Conservation (phyloP, 2,113 vertebrate genomes). For the Perca schrenkii region DNA sequence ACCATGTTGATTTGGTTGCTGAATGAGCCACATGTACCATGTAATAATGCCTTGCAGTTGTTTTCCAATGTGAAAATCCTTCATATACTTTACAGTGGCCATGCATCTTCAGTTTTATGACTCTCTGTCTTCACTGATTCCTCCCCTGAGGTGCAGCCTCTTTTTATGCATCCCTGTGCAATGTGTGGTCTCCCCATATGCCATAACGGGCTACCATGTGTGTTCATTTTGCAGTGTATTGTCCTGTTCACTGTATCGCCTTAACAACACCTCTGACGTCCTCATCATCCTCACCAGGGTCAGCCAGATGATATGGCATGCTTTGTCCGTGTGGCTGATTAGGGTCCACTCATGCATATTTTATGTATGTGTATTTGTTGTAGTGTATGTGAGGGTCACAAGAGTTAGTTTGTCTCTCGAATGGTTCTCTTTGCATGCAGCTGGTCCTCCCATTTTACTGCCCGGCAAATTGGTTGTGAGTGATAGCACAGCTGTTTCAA, state of each 20-base stretch:
- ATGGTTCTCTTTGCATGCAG: constrained; percentile 33
- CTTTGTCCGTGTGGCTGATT: not conserved
- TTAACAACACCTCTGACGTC: constrained; percentile 5
- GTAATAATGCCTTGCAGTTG: constrained; percentile 45
- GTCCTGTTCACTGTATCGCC: constrained; percentile 1
- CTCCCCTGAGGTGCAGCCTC: constrained; percentile 43
- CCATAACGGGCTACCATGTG: constrained; percentile 4
- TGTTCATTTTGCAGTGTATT: constrained; percentile 16
- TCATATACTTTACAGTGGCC: constrained; percentile 38
- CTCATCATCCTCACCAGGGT: constrained; percentile 3
- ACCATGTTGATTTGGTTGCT: constrained; percentile 45
- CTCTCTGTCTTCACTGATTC: constrained; percentile 45
- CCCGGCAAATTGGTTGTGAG: constrained; percentile 42
- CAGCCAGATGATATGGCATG: constrained; percentile 1
- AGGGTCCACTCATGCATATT: not conserved
- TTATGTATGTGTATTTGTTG: not conserved
- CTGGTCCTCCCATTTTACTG: constrained; percentile 30
- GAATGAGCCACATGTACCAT: constrained; percentile 29
- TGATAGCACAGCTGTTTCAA: constrained; percentile 52
- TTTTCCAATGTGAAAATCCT: constrained; percentile 43
- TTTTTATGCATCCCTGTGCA: constrained; percentile 30
- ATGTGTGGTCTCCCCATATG: constrained; percentile 27
- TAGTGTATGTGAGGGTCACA: not conserved
- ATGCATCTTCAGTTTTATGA: constrained; percentile 65
- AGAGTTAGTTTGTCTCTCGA: constrained; percentile 10